A percentile compares a stretch with the other conserved stretches of the same genome.
These are phyloP conservation scores for Mamestra configurata DNA, from an alignment of 1,140 invertebrate genomes.

Conservation along the genomic window DNA sequence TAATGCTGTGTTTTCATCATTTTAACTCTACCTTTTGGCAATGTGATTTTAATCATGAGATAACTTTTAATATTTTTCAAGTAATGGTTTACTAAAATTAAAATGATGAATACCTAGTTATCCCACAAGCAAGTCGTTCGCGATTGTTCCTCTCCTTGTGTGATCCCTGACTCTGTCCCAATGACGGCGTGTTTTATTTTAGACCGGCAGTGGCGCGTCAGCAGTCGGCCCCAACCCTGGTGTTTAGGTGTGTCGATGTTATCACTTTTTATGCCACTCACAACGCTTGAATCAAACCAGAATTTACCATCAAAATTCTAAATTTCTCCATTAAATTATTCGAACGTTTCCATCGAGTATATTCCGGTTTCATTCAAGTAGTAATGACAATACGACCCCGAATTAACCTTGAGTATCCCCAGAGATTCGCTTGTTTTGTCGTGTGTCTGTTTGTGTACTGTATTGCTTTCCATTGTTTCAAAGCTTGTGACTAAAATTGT, in stretches of 20 bases:
- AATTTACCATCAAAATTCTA: constrained; percentile 21
- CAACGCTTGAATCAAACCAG: constrained; percentile 74
- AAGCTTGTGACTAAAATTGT: constrained; percentile 32
- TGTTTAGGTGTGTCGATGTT: constrained; percentile 89
- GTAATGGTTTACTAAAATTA: neutral
- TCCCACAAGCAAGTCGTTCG: constrained; percentile 36
- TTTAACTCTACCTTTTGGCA: neutral
- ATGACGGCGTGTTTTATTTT: constrained; percentile 86
- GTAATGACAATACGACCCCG: constrained; percentile 70
- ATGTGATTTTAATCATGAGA: neutral
- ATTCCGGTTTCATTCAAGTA: constrained; percentile 71
- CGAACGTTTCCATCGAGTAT: constrained; percentile 3
- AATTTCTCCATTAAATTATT: constrained; percentile 9
- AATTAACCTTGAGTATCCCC: constrained; percentile 65
- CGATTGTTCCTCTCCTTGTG: constrained; percentile 24
- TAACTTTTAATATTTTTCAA: neutral
- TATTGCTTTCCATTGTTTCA: constrained; percentile 75
- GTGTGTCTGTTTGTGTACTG: constrained; percentile 63
- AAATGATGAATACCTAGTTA: constrained; percentile 53
- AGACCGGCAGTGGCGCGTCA: constrained; percentile 88
- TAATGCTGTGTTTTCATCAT: constrained; percentile 23
- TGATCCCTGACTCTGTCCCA: constrained; percentile 63
- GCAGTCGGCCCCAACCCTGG: constrained; percentile 88
- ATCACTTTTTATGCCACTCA: constrained; percentile 72
- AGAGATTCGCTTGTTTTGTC: constrained; percentile 73